Evolutionary conservation across 2,888 invertebrate species (phyloP).

Genomic region (Perdita meconis): DNA sequence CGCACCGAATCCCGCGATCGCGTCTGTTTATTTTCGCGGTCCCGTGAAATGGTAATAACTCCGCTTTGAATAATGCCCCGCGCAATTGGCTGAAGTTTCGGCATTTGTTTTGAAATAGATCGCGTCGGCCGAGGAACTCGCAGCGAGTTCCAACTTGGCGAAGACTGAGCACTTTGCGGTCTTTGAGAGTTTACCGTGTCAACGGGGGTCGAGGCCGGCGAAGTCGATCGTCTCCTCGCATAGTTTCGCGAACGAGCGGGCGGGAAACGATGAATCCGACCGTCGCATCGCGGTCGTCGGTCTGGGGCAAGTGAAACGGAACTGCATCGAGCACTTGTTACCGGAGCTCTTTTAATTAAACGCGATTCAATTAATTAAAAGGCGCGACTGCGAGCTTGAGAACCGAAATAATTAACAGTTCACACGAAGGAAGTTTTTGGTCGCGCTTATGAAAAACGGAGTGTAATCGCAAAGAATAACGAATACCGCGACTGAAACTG

Average conservation of each 20-base stretch:
- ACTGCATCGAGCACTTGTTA: not conserved
- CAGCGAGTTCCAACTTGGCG: constrained; percentile 1
- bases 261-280: constrained; percentile 8
- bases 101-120: constrained; percentile 41
- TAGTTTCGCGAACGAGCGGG: constrained; percentile 8
- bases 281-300: not conserved
- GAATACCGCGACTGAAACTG: not conserved
- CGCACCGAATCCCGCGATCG: not conserved
- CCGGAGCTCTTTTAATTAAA: constrained; percentile 3
- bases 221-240: constrained; percentile 13
- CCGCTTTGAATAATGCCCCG: constrained; percentile 13
- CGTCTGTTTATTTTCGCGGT: constrained; percentile 13
- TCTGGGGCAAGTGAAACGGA: not conserved
- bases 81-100: constrained; percentile 25
- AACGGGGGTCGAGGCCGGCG: constrained; percentile 6
- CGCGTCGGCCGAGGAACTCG: not conserved
- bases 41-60: constrained; percentile 8
- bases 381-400: not conserved
- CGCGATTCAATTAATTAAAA: constrained; percentile 22
- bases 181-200: constrained; percentile 9
- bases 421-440: constrained; percentile 8
- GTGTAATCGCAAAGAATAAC: constrained; percentile 2
- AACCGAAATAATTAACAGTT: constrained; percentile 18
- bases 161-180: constrained; percentile 9
- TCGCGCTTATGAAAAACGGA: not conserved